Conservation (phyloP, 1,140 invertebrate species). For the Xylocopa sonorina region DNA sequence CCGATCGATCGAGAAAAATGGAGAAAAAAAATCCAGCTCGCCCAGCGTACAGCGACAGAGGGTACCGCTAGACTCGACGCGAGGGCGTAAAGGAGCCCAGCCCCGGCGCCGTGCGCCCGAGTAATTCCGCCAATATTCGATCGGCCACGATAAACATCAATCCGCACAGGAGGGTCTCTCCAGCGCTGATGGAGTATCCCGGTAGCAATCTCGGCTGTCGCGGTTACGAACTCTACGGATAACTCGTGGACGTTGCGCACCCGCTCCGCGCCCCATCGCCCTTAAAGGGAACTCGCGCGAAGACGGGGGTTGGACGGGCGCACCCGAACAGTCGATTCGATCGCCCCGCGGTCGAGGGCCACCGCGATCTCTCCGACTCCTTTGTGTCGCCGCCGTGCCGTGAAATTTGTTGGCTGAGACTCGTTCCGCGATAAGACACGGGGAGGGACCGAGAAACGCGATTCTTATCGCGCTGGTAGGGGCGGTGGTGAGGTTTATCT, state of each 20-base stretch:
- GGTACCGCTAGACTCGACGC: neutral
- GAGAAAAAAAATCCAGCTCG: neutral
- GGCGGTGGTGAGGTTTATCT: neutral
- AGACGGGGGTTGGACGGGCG: neutral
- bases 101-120: neutral
- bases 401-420: neutral
- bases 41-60: neutral
- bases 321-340: constrained; percentile 3
- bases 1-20: neutral
- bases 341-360: constrained; percentile 3
- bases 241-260: constrained; percentile 17
- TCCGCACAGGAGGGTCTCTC: constrained; percentile 34
- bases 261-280: neutral
- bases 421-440: neutral
- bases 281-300: constrained; percentile 33
- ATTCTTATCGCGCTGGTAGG: neutral
- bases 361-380: neutral
- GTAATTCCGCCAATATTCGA: constrained; percentile 50
- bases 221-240: constrained; percentile 38
- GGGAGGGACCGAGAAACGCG: neutral
- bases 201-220: constrained; percentile 47
- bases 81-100: constrained; percentile 4
- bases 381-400: neutral
- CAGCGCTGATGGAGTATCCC: constrained; percentile 37
- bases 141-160: constrained; percentile 36